phyloP scores from a whole-genome alignment of 1,140 invertebrate genomes.

The Philopotamus ludificatus region DNA sequence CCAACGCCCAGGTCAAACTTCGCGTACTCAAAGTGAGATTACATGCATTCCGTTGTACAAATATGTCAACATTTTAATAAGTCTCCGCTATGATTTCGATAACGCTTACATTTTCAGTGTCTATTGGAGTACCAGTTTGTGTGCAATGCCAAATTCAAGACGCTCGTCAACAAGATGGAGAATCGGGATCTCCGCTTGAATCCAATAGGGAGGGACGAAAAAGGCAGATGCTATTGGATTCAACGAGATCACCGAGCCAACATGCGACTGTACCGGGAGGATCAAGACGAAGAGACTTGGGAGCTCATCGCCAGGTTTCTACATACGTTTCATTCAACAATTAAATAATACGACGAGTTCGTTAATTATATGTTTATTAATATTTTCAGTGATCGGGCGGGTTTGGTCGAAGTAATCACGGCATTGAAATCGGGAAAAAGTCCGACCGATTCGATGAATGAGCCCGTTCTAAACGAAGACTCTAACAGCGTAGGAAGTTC shows the following conservation, averaged over 20 bases:
- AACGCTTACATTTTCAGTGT: slow-evolving; percentile 62
- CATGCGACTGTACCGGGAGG: slow-evolving; percentile 89
- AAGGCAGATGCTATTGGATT: slow-evolving; percentile 90
- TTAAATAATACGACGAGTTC: not conserved
- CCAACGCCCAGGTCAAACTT: slow-evolving; percentile 83
- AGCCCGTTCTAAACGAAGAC: slow-evolving; percentile 64
- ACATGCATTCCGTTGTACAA: not conserved
- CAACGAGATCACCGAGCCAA: slow-evolving; percentile 87
- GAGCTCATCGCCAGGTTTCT: slow-evolving; percentile 80
- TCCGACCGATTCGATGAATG: slow-evolving; percentile 55
- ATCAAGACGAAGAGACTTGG: slow-evolving; percentile 95
- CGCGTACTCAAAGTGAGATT: slow-evolving; percentile 74
- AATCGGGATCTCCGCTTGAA: slow-evolving; percentile 77
- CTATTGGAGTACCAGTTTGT: slow-evolving; percentile 94
- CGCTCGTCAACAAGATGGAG: slow-evolving; percentile 80
- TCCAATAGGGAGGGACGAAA: slow-evolving; percentile 86
- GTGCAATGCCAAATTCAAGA: slow-evolving; percentile 89
- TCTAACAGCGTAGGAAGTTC: slow-evolving; percentile 59
- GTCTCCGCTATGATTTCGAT: not conserved
- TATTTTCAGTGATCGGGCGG: slow-evolving; percentile 65
- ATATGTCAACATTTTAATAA: not conserved
- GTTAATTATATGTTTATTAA: not conserved
- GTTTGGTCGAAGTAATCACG: slow-evolving; percentile 71
- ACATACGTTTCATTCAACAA: not conserved
- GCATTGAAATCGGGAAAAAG: slow-evolving; percentile 69